A percentile compares a stretch with the other conserved stretches of the same genome.
These are phyloP conservation scores for Hippocampus kuda DNA, from an alignment of 2,797 vertebrate genomes.

Conservation along the genomic window DNA sequence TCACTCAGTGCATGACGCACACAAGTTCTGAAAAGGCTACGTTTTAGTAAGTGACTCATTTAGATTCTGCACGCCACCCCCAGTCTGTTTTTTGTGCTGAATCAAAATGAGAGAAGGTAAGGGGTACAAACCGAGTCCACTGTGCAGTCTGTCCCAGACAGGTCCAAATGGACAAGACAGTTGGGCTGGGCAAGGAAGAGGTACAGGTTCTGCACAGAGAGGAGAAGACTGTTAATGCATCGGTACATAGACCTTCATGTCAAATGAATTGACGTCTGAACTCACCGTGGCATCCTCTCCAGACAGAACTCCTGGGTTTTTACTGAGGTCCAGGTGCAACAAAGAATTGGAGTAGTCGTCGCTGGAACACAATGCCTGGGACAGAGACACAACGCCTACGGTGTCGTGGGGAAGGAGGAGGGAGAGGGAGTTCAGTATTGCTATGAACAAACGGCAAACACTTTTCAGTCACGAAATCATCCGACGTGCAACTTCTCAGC, in stretches of 20 bases:
- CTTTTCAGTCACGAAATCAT: slow-evolving; percentile 13
- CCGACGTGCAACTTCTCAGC: slow-evolving; percentile 14
- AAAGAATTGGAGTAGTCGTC: slow-evolving; percentile 84
- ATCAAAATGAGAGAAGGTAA: not conserved
- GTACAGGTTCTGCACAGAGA: slow-evolving; percentile 74
- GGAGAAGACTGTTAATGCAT: not conserved
- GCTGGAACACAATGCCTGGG: slow-evolving; percentile 80
- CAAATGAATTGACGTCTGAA: not conserved
- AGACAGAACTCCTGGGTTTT: slow-evolving; percentile 80
- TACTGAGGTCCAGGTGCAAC: slow-evolving; percentile 82
- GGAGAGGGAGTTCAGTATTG: not conserved
- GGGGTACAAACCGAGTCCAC: slow-evolving; percentile 72
- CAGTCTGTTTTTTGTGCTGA: not conserved
- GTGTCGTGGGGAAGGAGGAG: not conserved
- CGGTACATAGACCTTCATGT: not conserved
- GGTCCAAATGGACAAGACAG: slow-evolving; percentile 80
- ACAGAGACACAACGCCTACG: slow-evolving; percentile 75
- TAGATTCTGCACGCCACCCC: not conserved
- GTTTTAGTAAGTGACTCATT: not conserved
- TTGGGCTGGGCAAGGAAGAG: slow-evolving; percentile 87
- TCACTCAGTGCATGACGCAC: too few relatives aligned
- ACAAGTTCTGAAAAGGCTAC: too few relatives aligned
- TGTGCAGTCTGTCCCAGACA: slow-evolving; percentile 82
- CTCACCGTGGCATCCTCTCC: slow-evolving; percentile 84
- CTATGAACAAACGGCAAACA: not conserved